Conservation (phyloP, 1,140 invertebrate genomes). For the Phocides pigmalion region DNA sequence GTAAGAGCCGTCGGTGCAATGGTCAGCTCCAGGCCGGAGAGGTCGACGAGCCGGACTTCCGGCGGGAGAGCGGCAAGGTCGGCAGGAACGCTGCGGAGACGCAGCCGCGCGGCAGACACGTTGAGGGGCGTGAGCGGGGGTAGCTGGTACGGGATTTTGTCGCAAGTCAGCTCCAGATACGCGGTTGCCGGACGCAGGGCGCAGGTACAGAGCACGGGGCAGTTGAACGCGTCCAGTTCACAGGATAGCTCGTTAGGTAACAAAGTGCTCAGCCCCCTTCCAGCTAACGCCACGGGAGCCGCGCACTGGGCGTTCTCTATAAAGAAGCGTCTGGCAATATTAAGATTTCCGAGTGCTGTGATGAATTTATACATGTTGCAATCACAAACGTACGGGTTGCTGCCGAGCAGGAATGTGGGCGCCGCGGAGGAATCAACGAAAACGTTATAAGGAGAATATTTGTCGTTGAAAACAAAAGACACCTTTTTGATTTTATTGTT, state of each 20-base stretch:
- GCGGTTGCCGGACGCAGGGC: background rate
- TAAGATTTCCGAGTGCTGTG: constrained; percentile 45
- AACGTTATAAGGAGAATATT: too few relatives aligned
- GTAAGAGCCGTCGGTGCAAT: background rate
- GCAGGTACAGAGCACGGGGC: constrained; percentile 16
- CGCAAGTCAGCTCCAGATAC: constrained; percentile 19
- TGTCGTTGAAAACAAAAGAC: too few relatives aligned
- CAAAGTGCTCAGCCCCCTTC: constrained; percentile 1
- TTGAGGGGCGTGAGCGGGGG: background rate
- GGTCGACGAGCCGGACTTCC: constrained; percentile 7
- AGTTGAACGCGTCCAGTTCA: background rate
- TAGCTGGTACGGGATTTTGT: background rate
- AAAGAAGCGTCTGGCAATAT: background rate
- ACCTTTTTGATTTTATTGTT: too few relatives aligned
- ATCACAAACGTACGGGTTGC: constrained; percentile 89
- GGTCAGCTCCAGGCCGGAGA: constrained; percentile 25
- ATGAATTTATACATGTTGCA: constrained; percentile 84
- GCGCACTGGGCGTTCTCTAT: constrained; percentile 36
- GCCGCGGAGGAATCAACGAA: too few relatives aligned
- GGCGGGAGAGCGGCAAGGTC: background rate
- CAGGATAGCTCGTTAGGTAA: constrained; percentile 9
- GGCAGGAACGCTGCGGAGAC: background rate
- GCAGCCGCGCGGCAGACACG: background rate
- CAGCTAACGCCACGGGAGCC: constrained; percentile 18
- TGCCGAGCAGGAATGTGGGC: too few relatives aligned